A percentile compares a stretch with the other conserved stretches of the same genome.
Conservation (phyloP, 2,888 invertebrate species). For the Disparrhopalites patrizii region DNA sequence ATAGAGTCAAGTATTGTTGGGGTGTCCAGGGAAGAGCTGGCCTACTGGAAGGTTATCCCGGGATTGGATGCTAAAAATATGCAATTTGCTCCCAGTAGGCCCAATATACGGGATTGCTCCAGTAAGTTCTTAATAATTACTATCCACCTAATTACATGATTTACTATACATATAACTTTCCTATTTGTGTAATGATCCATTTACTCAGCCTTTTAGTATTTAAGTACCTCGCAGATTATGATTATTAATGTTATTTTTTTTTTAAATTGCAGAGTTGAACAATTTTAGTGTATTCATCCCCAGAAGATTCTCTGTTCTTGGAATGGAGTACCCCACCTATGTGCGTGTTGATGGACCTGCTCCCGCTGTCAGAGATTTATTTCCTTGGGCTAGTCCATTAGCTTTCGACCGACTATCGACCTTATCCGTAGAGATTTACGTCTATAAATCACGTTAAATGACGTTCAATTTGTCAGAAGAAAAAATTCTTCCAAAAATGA, state of each 20-base stretch:
- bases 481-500: no score
- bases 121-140: no score
- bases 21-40: background rate
- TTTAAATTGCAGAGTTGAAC: background rate
- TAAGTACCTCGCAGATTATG: no score
- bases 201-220: no score
- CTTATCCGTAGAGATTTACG: background rate
- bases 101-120: background rate
- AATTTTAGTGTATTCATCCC: background rate
- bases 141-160: background rate
- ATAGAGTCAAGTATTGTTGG: background rate
- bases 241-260: background rate
- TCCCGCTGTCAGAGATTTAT: background rate
- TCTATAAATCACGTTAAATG: background rate
- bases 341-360: background rate
- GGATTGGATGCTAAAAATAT: background rate
- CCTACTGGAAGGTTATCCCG: background rate
- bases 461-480: no score
- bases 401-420: background rate
- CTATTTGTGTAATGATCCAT: no score
- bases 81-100: background rate
- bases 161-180: background rate
- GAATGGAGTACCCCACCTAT: background rate
- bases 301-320: background rate
- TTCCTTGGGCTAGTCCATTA: background rate